Conservation (phyloP, 2,888 invertebrate species). For the Ophioninae sp. region DNA sequence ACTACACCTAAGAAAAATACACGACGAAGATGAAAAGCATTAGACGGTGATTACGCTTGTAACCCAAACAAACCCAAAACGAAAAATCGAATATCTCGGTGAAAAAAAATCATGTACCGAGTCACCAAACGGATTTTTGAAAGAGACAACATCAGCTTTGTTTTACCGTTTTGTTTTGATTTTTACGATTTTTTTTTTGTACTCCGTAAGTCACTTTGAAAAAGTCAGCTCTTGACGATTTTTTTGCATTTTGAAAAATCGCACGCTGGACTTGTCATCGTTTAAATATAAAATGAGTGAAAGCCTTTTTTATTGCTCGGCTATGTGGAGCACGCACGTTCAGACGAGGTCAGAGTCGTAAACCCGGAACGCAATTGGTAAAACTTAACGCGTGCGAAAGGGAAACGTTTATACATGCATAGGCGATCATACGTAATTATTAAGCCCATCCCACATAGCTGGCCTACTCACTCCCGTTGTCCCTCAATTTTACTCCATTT, state of each 20-base stretch:
- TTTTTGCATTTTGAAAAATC: background rate
- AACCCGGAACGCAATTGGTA: background rate
- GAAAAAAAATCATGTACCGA: too few relatives aligned
- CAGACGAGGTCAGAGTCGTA: background rate
- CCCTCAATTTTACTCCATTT: background rate
- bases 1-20: too few relatives aligned
- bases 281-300: background rate
- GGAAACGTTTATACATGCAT: conserved; percentile 1
- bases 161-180: too few relatives aligned
- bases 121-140: too few relatives aligned
- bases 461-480: background rate
- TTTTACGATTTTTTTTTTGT: too few relatives aligned
- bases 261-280: background rate
- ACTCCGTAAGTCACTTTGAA: too few relatives aligned
- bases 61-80: too few relatives aligned
- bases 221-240: too few relatives aligned
- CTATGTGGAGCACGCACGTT: background rate
- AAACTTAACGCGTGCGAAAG: background rate
- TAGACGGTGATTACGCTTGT: too few relatives aligned
- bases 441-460: conserved; percentile 32
- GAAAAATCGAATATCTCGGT: too few relatives aligned
- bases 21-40: too few relatives aligned
- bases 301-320: background rate
- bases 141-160: too few relatives aligned
- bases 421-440: conserved; percentile 32